These are phyloP conservation scores for Philaenus spumarius DNA, from an alignment of 1,140 invertebrate genomes.

Conservation along the genomic window DNA sequence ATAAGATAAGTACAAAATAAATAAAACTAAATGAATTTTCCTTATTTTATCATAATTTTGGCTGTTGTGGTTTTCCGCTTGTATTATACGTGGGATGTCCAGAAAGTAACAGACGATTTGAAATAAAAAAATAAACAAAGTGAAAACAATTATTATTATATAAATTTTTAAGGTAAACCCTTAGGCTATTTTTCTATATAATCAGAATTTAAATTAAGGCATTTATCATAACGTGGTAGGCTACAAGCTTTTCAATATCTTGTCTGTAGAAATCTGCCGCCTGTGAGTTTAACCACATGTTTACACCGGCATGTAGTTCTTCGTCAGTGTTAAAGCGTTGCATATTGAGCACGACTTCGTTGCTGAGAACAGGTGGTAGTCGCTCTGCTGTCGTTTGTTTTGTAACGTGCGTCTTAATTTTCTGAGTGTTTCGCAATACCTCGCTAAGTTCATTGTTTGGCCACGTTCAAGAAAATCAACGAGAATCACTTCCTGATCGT, in stretches of 20 bases:
- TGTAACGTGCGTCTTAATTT: not conserved
- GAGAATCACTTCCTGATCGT: constrained; percentile 24
- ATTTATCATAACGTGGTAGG: not conserved
- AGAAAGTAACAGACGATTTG: not conserved
- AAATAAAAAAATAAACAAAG: not conserved
- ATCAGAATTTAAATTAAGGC: constrained; percentile 5
- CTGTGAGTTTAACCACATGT: not conserved
- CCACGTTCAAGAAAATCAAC: constrained; percentile 23
- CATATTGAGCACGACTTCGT: not conserved
- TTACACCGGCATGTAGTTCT: not conserved
- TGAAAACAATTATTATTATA: not conserved
- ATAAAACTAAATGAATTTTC: too few species aligned
- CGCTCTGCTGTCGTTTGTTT: not conserved
- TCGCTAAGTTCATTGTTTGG: not conserved
- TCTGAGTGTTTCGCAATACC: not conserved
- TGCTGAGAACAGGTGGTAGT: constrained; percentile 1
- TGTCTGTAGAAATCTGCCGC: constrained; percentile 1
- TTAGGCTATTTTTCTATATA: constrained; percentile 1
- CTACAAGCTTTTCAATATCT: not conserved
- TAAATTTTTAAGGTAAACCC: not conserved
- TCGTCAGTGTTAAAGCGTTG: not conserved
- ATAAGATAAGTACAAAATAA: too few species aligned
- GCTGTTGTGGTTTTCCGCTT: too few species aligned
- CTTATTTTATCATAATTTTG: too few species aligned
- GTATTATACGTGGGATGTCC: not conserved